phyloP scores from a whole-genome alignment of 2,113 vertebrate genomes.

The Gobio gobio region DNA sequence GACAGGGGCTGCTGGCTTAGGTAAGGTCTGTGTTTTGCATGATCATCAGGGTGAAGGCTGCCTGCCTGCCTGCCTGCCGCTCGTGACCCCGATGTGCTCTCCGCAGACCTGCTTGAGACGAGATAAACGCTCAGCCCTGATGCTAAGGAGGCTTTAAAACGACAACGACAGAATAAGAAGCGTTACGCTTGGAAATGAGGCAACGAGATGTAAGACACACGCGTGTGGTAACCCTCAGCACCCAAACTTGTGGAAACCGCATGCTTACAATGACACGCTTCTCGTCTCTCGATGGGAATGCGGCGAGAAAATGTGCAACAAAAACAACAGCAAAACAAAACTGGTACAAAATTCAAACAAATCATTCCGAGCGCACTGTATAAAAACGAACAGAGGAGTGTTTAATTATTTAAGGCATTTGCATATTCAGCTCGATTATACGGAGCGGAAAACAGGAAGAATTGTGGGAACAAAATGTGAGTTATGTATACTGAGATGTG shows the following conservation, averaged over 20 bases:
- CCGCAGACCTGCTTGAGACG: constrained; percentile 67
- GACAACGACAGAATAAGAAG: constrained; percentile 58
- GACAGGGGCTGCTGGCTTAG: constrained; percentile 75
- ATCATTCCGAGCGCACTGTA: constrained; percentile 67
- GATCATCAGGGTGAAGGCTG: constrained; percentile 45
- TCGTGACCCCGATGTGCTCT: constrained; percentile 67
- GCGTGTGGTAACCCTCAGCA: constrained; percentile 13
- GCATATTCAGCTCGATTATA: constrained; percentile 80
- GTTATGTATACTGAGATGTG: constrained; percentile 79
- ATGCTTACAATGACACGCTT: constrained; percentile 10
- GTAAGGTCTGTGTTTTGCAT: constrained; percentile 50
- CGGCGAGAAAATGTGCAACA: constrained; percentile 51
- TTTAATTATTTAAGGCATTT: constrained; percentile 81
- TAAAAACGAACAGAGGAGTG: constrained; percentile 74
- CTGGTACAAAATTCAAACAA: constrained; percentile 82
- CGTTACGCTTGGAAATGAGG: constrained; percentile 32
- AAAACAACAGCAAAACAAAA: constrained; percentile 75
- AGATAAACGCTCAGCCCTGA: constrained; percentile 74
- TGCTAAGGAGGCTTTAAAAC: constrained; percentile 65
- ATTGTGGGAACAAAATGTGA: constrained; percentile 78
- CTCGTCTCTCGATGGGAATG: constrained; percentile 34
- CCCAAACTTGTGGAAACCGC: background rate
- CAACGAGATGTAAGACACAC: background rate
- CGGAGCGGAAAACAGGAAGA: constrained; percentile 65
- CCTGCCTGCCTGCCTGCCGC: constrained; percentile 75